These are phyloP conservation scores for Drosophila pallidifrons DNA, from an alignment of 1,140 invertebrate genomes.

Conservation along the genomic window DNA sequence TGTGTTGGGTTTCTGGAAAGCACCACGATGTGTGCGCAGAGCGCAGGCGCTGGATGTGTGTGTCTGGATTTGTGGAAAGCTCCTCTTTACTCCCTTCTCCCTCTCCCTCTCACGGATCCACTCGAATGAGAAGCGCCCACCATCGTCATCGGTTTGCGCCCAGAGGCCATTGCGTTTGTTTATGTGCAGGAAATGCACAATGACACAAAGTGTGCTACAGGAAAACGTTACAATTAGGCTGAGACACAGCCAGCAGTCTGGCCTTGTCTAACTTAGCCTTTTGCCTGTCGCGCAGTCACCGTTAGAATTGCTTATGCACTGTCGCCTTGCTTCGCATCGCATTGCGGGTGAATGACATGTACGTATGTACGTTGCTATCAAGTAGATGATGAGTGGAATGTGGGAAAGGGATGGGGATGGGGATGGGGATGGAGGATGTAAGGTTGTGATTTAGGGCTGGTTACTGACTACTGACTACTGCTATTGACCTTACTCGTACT, in stretches of 20 bases:
- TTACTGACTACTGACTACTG: conserved; percentile 3
- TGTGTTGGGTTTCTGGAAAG: conserved; percentile 9
- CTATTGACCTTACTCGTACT: conserved; percentile 83
- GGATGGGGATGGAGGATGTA: neutral
- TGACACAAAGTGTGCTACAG: conserved; percentile 66
- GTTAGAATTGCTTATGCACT: no score
- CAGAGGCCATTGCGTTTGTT: conserved; percentile 52
- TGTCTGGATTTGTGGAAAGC: conserved; percentile 40
- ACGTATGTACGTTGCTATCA: neutral
- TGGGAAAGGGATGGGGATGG: neutral
- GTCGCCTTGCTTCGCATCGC: neutral
- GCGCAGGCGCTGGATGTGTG: conserved; percentile 43
- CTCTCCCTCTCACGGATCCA: neutral
- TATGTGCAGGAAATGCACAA: conserved; percentile 79
- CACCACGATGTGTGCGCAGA: conserved; percentile 1
- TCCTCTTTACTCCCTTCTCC: neutral
- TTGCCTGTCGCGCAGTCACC: neutral
- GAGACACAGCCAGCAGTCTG: conserved; percentile 46
- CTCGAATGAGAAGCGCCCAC: neutral
- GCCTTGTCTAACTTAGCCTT: neutral
- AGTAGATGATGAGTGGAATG: conserved; percentile 3
- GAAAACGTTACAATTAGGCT: conserved; percentile 73
- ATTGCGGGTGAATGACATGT: conserved; percentile 11
- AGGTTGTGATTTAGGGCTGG: no score
- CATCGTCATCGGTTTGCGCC: neutral